phyloP scores from a whole-genome alignment of 2,113 vertebrate genomes.

The Spilogale gracilis region DNA sequence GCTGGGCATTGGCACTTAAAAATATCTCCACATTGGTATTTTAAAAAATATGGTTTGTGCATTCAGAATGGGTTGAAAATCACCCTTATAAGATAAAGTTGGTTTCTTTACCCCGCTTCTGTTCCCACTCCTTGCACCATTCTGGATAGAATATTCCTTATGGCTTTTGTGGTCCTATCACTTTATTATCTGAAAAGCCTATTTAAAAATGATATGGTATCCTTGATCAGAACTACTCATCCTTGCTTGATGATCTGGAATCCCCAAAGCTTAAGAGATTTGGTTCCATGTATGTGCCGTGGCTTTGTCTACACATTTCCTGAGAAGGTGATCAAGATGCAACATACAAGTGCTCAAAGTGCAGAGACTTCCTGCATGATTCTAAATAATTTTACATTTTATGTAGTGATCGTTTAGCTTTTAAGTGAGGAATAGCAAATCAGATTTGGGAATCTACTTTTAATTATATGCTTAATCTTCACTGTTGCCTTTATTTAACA shows the following conservation, averaged over 20 bases:
- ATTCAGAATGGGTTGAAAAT: neutral
- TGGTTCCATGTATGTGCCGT: neutral
- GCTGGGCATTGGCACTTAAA: neutral
- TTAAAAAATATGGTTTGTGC: neutral
- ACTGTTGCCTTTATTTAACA: neutral
- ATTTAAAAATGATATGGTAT: neutral
- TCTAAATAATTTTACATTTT: conserved; percentile 28
- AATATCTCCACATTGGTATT: neutral
- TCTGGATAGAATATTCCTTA: neutral
- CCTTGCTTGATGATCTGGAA: neutral
- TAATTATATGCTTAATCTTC: neutral
- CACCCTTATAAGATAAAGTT: neutral
- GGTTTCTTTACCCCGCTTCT: neutral
- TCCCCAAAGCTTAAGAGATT: neutral
- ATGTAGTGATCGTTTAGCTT: neutral
- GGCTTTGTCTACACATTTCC: neutral
- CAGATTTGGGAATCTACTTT: neutral
- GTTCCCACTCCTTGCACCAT: neutral
- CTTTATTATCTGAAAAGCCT: neutral
- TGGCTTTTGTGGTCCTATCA: neutral
- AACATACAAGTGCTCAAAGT: neutral
- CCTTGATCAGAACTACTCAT: neutral
- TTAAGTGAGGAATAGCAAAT: neutral
- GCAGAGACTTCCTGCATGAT: neutral
- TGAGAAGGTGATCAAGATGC: neutral